Evolutionary conservation across 2,888 invertebrate species (phyloP), one percentile per base, ranked within the genome.

Genomic region (Ormyrus nitidulus): DNA sequence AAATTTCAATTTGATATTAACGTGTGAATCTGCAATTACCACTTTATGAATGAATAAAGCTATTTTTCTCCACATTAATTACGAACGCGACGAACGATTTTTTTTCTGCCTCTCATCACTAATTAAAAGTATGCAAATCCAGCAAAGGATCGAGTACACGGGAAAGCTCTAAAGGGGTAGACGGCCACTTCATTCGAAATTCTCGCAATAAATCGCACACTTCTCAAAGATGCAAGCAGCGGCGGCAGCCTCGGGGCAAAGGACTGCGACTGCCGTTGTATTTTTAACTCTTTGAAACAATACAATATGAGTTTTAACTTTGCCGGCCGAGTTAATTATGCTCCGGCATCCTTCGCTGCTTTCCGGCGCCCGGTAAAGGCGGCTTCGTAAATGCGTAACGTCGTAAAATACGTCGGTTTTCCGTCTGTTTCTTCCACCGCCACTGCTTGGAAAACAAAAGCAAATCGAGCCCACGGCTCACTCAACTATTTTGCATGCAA

Each of bases 291-390:
- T 56, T 70, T 58, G 66, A 71, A 72, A 65, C 48, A 59, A 53
- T 66, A 46, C 54, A 73, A 78, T 78, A 78, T 78, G 66, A 73
- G 72, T 72, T 65, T 78, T 68, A 66, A 68, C 72, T 78, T 73
- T 68, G 19, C 19, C 19, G 19, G 19, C 19, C 48, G 19, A 78
- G 72, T 64, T 78, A 68, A 78, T 78, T 78, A 68, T 59, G 72
- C 53, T 46, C 8, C 48, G 6, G n/a, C 46, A 19, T 19, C 1
- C 19, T 19, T 19, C 19, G 19, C 2, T 19, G 19, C 19, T 19
- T 19, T 19, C 19, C 19, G 19, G 19, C 19, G 1, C 19, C 19
- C 19, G 19, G 66, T 5, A 13, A 44, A 9, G n/a, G 34, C 13
- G 13, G 51, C 6, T 70, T 58, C 56, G 34, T 77, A 64, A 76